Evolutionary conservation across 2,888 invertebrate species (phyloP), one percentile per base, ranked within the genome.

Genomic region (Aporophyla lueneburgensis): DNA sequence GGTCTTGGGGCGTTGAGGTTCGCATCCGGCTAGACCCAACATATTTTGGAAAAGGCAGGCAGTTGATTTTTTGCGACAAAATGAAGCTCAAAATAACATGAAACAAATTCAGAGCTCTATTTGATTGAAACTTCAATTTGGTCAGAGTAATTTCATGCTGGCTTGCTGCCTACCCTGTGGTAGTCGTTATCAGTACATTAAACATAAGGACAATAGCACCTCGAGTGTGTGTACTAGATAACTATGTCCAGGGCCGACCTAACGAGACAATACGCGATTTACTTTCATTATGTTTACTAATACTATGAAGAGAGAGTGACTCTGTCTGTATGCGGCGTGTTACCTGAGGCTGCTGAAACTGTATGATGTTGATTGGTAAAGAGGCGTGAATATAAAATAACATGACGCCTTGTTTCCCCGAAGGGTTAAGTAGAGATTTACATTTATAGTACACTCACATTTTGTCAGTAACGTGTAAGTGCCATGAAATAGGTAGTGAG

Each of bases 191-290:
- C 62, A 16, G 21, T 21, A 21, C 6, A n/a, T 24, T 53, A n/a
- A 24, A n/a, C 16, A 14, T 43, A 43, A 53, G 61, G 61, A 78
- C 74, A 61, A 80, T 43, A 80, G 61, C 61, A 51, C 43, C 14
- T 24, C 40, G 16, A 74, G 81, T 74, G 65, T 49, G 72, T 53
- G 21, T 33, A 43, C 27, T 54, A 66, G 66, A 67, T 53, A 62
- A 7, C 14, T 43, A 33, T 46, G 46, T 56, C 43, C 66, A 53
- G n/a, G 81, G 62, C 10, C 24, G 24, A 61, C 4, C 27, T n/a
- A 24, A 21, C n/a, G 40, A 61, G 12, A 78, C 74, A 51, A 66
- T 61, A 61, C 27, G 3, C 14, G 65, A 9, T 46, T 56, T 51
- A 63, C 65, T 80, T 61, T 80, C 59, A 63, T 33, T 58, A 33